These are phyloP conservation scores for Casuarius casuarius DNA, from an alignment of 2,113 vertebrate species.

Conservation along the genomic window DNA sequence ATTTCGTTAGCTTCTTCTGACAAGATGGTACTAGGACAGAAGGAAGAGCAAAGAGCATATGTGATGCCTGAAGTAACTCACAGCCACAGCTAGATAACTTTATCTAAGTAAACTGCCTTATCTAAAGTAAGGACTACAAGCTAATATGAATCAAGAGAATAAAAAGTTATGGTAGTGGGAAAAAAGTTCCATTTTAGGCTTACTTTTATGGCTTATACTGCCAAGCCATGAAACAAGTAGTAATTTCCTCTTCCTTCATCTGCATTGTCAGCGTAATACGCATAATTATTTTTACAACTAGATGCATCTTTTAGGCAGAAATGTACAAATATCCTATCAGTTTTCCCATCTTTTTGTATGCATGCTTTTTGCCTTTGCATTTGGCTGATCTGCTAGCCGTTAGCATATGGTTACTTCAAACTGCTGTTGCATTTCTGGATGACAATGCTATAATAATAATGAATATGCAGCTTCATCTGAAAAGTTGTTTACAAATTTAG, in stretches of 20 bases:
- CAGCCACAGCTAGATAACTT: neutral
- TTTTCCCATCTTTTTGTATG: neutral
- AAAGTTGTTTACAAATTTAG: neutral
- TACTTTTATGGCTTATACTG: neutral
- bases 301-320: neutral
- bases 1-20: conserved; percentile 13
- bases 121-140: neutral
- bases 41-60: neutral
- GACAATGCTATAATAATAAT: neutral
- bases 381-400: neutral
- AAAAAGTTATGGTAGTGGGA: neutral
- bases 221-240: neutral
- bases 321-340: neutral
- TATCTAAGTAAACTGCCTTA: neutral
- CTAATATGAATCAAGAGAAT: neutral
- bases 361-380: neutral
- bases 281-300: neutral
- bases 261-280: neutral
- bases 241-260: neutral
- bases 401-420: neutral
- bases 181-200: neutral
- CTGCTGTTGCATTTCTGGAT: neutral
- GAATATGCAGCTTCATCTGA: neutral
- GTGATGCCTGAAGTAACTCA: neutral
- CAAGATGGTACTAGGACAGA: neutral